Evolutionary conservation across 1,140 invertebrate species (phyloP), one percentile per base, ranked within the genome.

Genomic region (Drosophila melanogaster): DNA sequence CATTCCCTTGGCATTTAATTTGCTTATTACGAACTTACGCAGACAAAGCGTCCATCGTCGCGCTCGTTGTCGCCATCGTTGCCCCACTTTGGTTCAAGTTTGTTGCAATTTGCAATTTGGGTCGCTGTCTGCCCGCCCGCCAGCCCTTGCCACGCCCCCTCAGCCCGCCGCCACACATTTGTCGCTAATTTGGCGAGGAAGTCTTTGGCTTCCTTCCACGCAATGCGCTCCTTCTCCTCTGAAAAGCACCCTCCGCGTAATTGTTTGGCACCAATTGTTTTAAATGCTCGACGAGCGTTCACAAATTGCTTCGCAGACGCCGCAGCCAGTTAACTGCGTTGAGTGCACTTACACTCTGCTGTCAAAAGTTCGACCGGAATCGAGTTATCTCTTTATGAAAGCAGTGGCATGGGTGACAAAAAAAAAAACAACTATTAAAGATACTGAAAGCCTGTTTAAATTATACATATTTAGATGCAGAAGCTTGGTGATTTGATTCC

Each of bases 201-300:
- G 60, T 62, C 81, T 44, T 76, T 37, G 65, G 53, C 55, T 47
- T 53, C 55, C 56, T 70, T 70, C 40, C 47, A 70, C 65, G 30
- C 64, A 37, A 5, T 19, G 10, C 55, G 41, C 19, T 49, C 22
- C 43, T 17, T 17, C n/a, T 12, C 37, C 10, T 33, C 35, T 14
- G 35, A 33, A 47, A 30, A 26, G 40, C 51, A 49, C 60, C 41
- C 59, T 59, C 51, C 51, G 61, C 59, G 71, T 86, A 86, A 87
- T 86, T 87, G 83, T 80, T 86, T 79, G 81, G 83, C 81, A 86
- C 58, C 83, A 87, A 86, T 86, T 86, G 81, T 86, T 86, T 86
- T 86, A 86, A 86, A 86, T 86, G 81, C 79, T 67, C 83, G 65
- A 54, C 66, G 79, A 58, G 83, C 64, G 75, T 64, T 81, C 83